phyloP scores from a whole-genome alignment of 2,888 invertebrate species.

The Meghimatium bilineatum region DNA sequence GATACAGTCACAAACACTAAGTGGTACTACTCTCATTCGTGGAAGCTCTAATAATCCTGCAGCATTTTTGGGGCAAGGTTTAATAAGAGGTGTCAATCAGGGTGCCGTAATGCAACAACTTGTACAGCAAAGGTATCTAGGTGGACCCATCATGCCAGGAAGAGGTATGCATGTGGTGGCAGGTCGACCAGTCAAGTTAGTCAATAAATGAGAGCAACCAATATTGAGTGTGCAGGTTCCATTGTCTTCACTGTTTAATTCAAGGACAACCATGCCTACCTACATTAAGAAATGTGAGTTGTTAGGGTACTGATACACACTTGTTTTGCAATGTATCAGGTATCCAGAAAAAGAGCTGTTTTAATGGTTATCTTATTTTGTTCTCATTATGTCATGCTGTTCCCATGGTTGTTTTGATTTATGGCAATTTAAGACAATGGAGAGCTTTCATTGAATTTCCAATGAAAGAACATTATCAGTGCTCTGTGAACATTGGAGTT shows the following conservation, averaged over 20 bases:
- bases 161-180: slow-evolving; percentile 39
- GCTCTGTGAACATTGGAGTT: background rate
- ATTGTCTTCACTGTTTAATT: slow-evolving; percentile 1
- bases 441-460: too few species aligned
- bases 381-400: background rate
- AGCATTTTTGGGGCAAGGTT: slow-evolving; percentile 15
- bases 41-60: background rate
- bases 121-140: slow-evolving; percentile 46
- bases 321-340: background rate
- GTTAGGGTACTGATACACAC: background rate
- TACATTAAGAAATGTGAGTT: background rate
- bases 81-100: slow-evolving; percentile 25
- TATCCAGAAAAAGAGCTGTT: background rate
- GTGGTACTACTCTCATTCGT: slow-evolving; percentile 19
- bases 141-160: slow-evolving; percentile 43
- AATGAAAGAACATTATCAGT: too few species aligned
- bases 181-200: slow-evolving; percentile 37
- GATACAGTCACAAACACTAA: slow-evolving; percentile 21
- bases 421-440: too few species aligned
- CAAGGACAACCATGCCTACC: background rate
- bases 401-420: background rate
- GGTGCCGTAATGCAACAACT: slow-evolving; percentile 48
- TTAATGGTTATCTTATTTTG: background rate
- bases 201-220: slow-evolving; percentile 4
- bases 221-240: background rate